Base-by-base conservation (phyloP, 2,797 vertebrate species). In the Rhabdomys pumilio region DNA sequence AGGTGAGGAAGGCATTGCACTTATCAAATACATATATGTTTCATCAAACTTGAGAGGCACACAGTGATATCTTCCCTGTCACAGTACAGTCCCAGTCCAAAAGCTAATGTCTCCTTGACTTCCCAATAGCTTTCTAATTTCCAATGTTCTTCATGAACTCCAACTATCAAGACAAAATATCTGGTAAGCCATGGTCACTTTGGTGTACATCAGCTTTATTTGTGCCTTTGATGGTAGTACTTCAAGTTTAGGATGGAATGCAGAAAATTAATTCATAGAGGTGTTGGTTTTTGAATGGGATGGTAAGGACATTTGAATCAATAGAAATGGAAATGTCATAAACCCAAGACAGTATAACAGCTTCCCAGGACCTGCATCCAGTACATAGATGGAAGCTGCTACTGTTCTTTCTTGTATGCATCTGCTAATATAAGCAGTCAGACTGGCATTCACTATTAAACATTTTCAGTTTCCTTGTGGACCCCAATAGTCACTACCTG, bases 211-310 rank as follows among this genome's bases (percentile, higher is more conserved):
- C 31, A 55, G 13, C 8, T 86, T 73, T n/a, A 31, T 55, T 41
- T 61, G 24, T 85, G 63, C 91, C 12, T 47, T 50, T 92, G 19
- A 41, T 24, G 20, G 41, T n/a, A 77, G 26, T 75, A 63, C 76
- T 61, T 86, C n/a, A 72, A 29, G 73, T 65, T 93, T 87, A 84
- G 44, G 91, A 96, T 1, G 84, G 20, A 84, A 17, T 55, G 34
- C 47, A 50, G 20, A 94, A 96, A 89, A 89, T 44, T 90, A 29
- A 83, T n/a, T n/a, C 82, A 24, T n/a, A 44, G 59, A 31, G 41
- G 19, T 57, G 22, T 20, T 83, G 41, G 84, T 95, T 90, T 90
- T 77, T 90, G 10, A 63, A 72, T 41, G 20, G 50, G 61, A 15
- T 84, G 29, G 44, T 34, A 50, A 92, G 41, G 15, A 12, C 1